Conservation (phyloP, 2,113 vertebrate species). For the Pelusios castaneus region DNA sequence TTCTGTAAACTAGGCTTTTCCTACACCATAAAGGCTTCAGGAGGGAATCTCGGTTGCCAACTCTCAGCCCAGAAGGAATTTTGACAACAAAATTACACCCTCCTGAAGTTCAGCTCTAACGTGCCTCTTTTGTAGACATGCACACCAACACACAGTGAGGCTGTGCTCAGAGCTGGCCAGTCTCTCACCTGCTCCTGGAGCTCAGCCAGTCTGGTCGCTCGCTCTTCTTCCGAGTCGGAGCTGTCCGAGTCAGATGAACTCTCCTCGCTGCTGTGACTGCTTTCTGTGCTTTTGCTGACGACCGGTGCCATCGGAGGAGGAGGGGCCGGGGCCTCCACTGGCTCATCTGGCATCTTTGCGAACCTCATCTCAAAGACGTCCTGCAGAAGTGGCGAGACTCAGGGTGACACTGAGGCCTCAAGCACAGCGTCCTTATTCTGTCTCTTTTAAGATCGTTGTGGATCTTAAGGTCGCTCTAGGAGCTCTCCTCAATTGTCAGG, state of each 20-base stretch:
- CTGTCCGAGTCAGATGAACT: slow-evolving; percentile 82
- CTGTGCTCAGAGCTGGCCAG: rapidly evolving
- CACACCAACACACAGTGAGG: rapidly evolving
- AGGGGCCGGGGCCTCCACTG: slow-evolving; percentile 68
- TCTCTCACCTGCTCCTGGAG: slow-evolving; percentile 92
- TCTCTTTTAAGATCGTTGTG: not conserved
- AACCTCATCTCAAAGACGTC: slow-evolving; percentile 96
- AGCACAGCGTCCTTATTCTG: rapidly evolving
- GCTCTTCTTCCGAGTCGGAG: slow-evolving; percentile 87
- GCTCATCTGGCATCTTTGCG: slow-evolving; percentile 94
- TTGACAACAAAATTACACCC: not conserved
- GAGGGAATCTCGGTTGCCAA: not conserved
- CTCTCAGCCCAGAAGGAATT: not conserved
- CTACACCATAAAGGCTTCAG: not conserved
- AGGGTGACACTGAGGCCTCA: not conserved
- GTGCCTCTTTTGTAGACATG: rapidly evolving
- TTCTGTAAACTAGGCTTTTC: rapidly evolving
- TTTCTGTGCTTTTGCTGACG: slow-evolving; percentile 88
- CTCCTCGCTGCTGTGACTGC: slow-evolving; percentile 87
- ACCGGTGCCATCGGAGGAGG: slow-evolving; percentile 63
- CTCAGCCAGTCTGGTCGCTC: slow-evolving; percentile 84
- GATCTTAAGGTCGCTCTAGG: not conserved
- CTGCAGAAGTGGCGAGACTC: slow-evolving; percentile 53
- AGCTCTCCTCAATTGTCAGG: not conserved
- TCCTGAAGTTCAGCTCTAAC: not conserved